Percentiles rank a stretch among this genome's conserved stretches.
These are phyloP conservation scores for Scomberomorus guttatus DNA, from an alignment of 2,797 vertebrate genomes.

Conservation along the genomic window DNA sequence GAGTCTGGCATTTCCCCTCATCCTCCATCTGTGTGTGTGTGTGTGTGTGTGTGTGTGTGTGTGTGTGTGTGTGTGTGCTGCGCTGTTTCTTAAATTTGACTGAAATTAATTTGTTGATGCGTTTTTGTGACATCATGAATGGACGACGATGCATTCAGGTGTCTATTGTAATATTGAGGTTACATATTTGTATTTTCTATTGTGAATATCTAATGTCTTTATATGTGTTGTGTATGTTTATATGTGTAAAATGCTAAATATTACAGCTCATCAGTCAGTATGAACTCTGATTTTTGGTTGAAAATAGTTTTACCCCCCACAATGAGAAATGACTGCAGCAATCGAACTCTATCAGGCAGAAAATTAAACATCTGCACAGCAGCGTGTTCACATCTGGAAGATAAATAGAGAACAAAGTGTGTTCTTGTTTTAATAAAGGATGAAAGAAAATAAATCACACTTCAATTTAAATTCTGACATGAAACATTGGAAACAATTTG, in stretches of 20 bases:
- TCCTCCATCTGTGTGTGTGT: constrained; percentile 46
- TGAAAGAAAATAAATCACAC: not conserved
- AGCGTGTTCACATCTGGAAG: constrained; percentile 1
- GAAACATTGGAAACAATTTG: not conserved
- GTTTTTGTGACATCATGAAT: not conserved
- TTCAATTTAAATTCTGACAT: too few relatives aligned
- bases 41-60: constrained; percentile 26
- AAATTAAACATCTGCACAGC: constrained; percentile 5
- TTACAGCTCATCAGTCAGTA: not conserved
- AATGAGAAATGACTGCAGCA: not conserved
- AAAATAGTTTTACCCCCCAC: too few relatives aligned
- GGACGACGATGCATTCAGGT: not conserved
- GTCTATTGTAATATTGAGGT: not conserved
- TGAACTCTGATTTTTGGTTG: not conserved
- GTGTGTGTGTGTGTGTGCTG: constrained; percentile 4
- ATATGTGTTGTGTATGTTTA: not conserved
- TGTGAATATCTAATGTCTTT: too few relatives aligned
- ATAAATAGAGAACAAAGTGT: not conserved
- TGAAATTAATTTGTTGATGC: not conserved
- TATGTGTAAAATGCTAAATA: not conserved
- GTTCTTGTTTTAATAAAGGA: not conserved
- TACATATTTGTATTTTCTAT: not conserved
- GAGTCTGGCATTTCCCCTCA: constrained; percentile 63
- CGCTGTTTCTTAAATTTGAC: not conserved
- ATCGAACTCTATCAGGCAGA: not conserved